A percentile compares a stretch with the other conserved stretches of the same genome.
Conservation (phyloP, 2,113 vertebrate species). For the Centropristis striata region DNA sequence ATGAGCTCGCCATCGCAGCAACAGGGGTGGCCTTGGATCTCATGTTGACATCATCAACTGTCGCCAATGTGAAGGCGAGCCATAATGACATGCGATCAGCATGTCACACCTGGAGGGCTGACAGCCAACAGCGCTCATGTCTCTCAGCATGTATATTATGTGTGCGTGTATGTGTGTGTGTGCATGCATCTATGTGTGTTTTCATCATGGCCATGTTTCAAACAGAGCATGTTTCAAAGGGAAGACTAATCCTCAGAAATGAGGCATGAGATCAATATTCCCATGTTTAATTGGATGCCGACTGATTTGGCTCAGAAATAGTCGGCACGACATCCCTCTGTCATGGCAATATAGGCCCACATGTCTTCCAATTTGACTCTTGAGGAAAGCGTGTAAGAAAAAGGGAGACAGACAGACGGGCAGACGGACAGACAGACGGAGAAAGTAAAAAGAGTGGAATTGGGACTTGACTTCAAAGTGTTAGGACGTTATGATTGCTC, state of each 20-base stretch:
- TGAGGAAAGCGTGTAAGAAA: constrained; percentile 56
- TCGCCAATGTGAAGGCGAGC: constrained; percentile 44
- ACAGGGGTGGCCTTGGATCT: constrained; percentile 58
- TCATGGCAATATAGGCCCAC: constrained; percentile 64
- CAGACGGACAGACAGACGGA: constrained; percentile 55
- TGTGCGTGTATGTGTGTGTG: constrained; percentile 26
- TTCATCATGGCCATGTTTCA: constrained; percentile 68
- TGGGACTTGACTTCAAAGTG: constrained; percentile 83
- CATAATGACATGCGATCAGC: constrained; percentile 69
- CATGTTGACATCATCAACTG: constrained; percentile 61
- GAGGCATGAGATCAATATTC: constrained; percentile 84
- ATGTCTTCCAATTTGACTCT: constrained; percentile 65
- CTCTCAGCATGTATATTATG: constrained; percentile 63
- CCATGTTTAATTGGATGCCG: constrained; percentile 81
- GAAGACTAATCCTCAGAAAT: constrained; percentile 80
- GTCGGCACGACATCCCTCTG: constrained; percentile 66
- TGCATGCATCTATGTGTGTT: constrained; percentile 34
- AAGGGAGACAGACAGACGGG: constrained; percentile 28
- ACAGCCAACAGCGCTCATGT: constrained; percentile 58
- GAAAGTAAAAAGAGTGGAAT: constrained; percentile 75
- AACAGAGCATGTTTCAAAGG: constrained; percentile 76
- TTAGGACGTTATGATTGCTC: constrained; percentile 81
- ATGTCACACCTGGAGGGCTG: constrained; percentile 70
- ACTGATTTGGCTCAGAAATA: constrained; percentile 76
- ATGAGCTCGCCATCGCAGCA: constrained; percentile 20